A percentile compares a stretch with the other conserved stretches of the same genome.
Evolutionary conservation across 2,888 invertebrate genomes (phyloP).

Genomic region (Auanema freiburgensis): DNA sequence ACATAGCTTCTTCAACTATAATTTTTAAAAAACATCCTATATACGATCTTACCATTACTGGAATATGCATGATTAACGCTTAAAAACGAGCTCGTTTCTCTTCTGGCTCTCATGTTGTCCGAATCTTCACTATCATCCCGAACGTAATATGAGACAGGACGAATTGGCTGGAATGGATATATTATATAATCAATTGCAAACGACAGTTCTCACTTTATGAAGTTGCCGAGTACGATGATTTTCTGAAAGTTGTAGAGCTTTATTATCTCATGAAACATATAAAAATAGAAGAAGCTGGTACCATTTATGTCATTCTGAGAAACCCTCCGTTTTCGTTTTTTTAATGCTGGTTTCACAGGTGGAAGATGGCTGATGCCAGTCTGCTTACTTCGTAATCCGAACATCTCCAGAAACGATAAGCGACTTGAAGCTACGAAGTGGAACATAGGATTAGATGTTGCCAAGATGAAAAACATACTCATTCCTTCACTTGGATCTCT

Average conservation of each 20-base stretch:
- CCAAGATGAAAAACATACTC: constrained; percentile 40
- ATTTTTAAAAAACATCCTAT: too few species aligned
- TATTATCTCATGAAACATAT: neutral
- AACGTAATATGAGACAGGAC: constrained; percentile 38
- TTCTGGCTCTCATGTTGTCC: constrained; percentile 31
- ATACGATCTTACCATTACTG: constrained; percentile 1
- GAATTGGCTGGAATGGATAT: constrained; percentile 16
- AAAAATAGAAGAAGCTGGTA: constrained; percentile 11
- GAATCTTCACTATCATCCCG: constrained; percentile 45
- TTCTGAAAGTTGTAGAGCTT: constrained; percentile 17
- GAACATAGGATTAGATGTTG: too few species aligned
- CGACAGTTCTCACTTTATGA: constrained; percentile 12
- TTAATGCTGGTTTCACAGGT: constrained; percentile 15
- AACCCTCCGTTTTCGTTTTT: constrained; percentile 17
- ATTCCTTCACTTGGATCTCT: constrained; percentile 56
- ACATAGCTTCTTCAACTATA: constrained; percentile 27
- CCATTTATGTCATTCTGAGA: too few species aligned
- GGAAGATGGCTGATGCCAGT: constrained; percentile 7
- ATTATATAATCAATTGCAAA: too few species aligned
- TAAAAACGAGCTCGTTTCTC: constrained; percentile 29
- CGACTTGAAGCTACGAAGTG: constrained; percentile 46
- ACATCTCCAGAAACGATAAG: constrained; percentile 57
- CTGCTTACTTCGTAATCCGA: constrained; percentile 35
- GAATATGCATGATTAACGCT: constrained; percentile 23
- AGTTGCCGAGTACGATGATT: constrained; percentile 23